These are phyloP conservation scores for Ceratitis capitata DNA, from an alignment of 1,140 invertebrate genomes.

Conservation along the genomic window DNA sequence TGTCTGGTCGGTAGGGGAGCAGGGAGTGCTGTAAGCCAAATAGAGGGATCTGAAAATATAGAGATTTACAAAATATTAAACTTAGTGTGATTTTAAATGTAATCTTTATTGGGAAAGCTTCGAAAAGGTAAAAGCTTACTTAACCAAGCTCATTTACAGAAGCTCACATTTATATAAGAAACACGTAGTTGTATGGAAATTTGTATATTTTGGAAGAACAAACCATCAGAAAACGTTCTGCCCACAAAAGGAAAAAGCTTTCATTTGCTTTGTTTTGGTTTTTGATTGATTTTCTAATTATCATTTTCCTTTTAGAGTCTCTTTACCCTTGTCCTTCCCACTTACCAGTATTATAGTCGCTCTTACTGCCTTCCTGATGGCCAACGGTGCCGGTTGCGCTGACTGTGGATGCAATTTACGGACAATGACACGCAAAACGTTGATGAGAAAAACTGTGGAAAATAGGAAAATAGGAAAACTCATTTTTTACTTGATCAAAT, in stretches of 20 bases:
- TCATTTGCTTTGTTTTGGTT: too few relatives aligned
- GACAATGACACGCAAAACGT: constrained; percentile 84
- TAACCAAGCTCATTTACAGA: too few relatives aligned
- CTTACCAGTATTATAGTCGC: constrained; percentile 81
- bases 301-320: not conserved
- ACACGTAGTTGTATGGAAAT: too few relatives aligned
- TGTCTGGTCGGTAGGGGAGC: constrained; percentile 79
- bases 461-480: not conserved
- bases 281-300: too few relatives aligned
- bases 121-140: too few relatives aligned
- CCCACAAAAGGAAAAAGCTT: too few relatives aligned
- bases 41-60: constrained; percentile 68
- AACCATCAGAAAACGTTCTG: too few relatives aligned
- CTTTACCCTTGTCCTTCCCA: not conserved
- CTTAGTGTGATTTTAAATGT: too few relatives aligned
- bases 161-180: too few relatives aligned
- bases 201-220: too few relatives aligned
- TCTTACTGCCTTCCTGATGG: constrained; percentile 68
- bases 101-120: too few relatives aligned
- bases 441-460: constrained; percentile 82
- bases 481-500: not conserved
- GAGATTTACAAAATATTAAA: too few relatives aligned
- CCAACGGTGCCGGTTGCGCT: constrained; percentile 67
- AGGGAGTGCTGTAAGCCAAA: constrained; percentile 83
- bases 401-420: constrained; percentile 80